Percentiles rank a stretch among this genome's conserved stretches.
These are phyloP conservation scores for Pollicipes pollicipes DNA, from an alignment of 1,140 invertebrate genomes.

Conservation along the genomic window DNA sequence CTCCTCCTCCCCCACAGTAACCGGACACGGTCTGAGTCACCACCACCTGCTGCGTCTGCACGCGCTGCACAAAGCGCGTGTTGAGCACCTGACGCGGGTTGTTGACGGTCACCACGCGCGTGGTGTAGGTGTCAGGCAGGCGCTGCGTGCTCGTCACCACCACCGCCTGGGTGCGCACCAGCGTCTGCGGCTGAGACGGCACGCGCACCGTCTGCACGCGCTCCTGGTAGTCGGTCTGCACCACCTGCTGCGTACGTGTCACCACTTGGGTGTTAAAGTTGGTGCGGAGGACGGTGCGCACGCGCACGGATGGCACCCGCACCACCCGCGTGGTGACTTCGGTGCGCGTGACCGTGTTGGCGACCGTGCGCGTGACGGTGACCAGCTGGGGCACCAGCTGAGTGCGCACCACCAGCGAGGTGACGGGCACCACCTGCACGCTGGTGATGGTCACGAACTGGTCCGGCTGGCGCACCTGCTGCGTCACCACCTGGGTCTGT, in stretches of 20 bases:
- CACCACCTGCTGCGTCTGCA: too few relatives aligned
- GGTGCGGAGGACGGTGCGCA: neutral
- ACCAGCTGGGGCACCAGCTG: neutral
- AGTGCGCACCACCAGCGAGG: neutral
- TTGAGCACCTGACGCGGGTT: too few relatives aligned
- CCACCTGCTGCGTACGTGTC: neutral
- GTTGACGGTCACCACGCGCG: too few relatives aligned
- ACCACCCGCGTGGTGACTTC: neutral
- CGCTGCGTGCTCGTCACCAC: too few relatives aligned
- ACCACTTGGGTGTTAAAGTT: neutral
- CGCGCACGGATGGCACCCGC: neutral
- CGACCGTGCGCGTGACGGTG: neutral
- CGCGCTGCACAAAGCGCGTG: too few relatives aligned
- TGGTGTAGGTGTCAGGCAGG: too few relatives aligned
- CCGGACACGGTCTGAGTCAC: too few relatives aligned
- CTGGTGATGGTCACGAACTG: neutral
- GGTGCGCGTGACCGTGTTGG: neutral
- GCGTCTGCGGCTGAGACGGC: neutral
- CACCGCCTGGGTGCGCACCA: too few relatives aligned
- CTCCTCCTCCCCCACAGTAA: too few relatives aligned
- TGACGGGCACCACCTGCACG: slow-evolving; percentile 1
- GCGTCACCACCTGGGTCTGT: neutral
- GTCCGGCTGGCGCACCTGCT: neutral
- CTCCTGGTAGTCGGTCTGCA: neutral
- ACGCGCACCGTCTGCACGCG: neutral